phyloP scores from a whole-genome alignment of 2,888 invertebrate species.

The Bombylius major region DNA sequence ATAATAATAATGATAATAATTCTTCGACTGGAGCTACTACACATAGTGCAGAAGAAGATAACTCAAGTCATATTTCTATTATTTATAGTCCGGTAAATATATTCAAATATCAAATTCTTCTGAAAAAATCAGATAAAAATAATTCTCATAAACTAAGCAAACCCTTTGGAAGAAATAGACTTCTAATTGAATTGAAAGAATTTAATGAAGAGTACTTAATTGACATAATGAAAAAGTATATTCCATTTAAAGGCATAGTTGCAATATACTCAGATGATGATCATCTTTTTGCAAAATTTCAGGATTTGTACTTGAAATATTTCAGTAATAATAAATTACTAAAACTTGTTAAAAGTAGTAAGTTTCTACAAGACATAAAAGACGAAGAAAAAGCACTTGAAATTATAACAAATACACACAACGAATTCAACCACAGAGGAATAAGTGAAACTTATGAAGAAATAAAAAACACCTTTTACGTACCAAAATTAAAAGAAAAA shows the following conservation, averaged over 20 bases:
- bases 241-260: conserved; percentile 5
- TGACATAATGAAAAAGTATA: not conserved
- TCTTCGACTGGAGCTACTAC: no score
- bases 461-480: conserved; percentile 7
- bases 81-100: conserved; percentile 1
- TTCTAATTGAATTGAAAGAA: conserved; percentile 5
- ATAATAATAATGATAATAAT: no score
- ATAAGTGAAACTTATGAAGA: conserved; percentile 5
- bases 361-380: conserved; percentile 3
- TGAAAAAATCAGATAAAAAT: not conserved
- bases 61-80: conserved; percentile 1
- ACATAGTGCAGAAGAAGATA: conserved; percentile 3
- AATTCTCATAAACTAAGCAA: conserved; percentile 1
- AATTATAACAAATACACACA: not conserved
- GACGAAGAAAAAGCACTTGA: conserved; percentile 5
- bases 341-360: conserved; percentile 3
- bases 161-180: conserved; percentile 3
- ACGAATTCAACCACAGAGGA: conserved; percentile 4
- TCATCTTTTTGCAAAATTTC: conserved; percentile 4
- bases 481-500: conserved; percentile 37
- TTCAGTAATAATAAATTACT: not conserved
- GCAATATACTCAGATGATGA: conserved; percentile 5
- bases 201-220: not conserved
- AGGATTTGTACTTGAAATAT: not conserved
- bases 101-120: not conserved